Evolutionary conservation across 2,797 vertebrate species (phyloP), one percentile per base, ranked within the genome.

Genomic region (Gambelia wislizenii): DNA sequence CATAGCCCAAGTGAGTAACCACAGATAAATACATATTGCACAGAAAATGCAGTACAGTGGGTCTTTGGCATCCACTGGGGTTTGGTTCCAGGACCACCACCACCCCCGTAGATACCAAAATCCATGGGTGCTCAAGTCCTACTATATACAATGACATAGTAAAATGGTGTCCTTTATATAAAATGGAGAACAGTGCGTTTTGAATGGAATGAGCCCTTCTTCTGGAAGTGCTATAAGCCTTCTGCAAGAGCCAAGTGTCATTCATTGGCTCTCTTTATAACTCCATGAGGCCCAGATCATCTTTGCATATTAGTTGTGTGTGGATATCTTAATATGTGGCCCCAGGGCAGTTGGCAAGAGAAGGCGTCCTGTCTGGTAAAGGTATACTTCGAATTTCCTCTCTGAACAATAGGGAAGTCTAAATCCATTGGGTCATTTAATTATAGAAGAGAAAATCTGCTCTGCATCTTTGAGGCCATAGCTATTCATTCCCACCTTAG

Each of bases 331-430:
- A 70, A 70, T 33, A 36, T 18, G n/a, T 59, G 78, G 67, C 69
- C 64, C 39, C 39, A 25, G 16, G 52, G 39, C 52, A 44, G 67
- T 20, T 69, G 67, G 52, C 49, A 74, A 44, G 12, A 47, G 52
- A 56, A 59, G 86, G 86, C 36, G 54, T 87, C 86, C 33, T 87
- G 67, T 82, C 79, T 82, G 69, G 86, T 69, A 87, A 56, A 47
- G 6, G 30, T 27, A n/a, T n/a, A 42, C 30, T 25, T 82, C 52
- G 86, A 82, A 83, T 87, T 82, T 82, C 86, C 86, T 75, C 22
- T 61, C 54, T 20, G 54, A 83, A 82, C 54, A 82, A 87, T 82
- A 82, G 86, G 79, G 54, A 82, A 83, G 54, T 33, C 69, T 59
- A 25, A 59, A 79, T 39, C 33, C 42, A n/a, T 22, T 76, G 84